phyloP scores from a whole-genome alignment of 1,140 invertebrate species.

The Bombus consobrinus region DNA sequence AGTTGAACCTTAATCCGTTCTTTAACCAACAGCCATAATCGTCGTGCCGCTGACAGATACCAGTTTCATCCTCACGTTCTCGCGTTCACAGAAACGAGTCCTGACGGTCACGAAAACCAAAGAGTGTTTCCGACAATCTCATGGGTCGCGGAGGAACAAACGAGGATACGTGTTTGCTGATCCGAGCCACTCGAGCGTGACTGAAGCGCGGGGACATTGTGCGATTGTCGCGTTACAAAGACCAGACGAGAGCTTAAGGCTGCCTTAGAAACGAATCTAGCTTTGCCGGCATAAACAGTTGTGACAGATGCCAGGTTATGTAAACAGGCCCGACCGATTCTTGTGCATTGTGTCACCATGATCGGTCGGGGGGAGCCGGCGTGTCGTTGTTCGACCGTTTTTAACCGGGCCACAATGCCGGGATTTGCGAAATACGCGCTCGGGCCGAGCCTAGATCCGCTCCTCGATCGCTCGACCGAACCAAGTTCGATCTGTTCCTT shows the following conservation, averaged over 20 bases:
- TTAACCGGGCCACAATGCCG: constrained; percentile 69
- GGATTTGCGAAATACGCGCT: constrained; percentile 73
- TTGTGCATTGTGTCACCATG: constrained; percentile 68
- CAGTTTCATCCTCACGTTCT: background rate
- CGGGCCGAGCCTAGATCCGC: background rate
- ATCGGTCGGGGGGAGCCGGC: constrained; percentile 31
- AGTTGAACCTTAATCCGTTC: background rate
- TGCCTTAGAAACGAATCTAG: constrained; percentile 63
- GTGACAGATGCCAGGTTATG: constrained; percentile 78
- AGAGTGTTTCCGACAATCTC: background rate
- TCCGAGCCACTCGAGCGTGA: constrained; percentile 69
- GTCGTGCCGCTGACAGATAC: background rate
- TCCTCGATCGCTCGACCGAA: background rate
- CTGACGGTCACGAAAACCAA: background rate
- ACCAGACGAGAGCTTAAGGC: constrained; percentile 62
- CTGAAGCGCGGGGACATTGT: constrained; percentile 50
- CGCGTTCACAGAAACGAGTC: background rate
- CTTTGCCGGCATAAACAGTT: constrained; percentile 74
- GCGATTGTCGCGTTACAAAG: constrained; percentile 69
- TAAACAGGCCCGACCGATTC: constrained; percentile 69
- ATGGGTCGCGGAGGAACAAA: constrained; percentile 40
- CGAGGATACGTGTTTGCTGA: constrained; percentile 65
- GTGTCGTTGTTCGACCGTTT: constrained; percentile 55
- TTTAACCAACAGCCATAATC: background rate
- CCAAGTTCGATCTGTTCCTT: constrained; percentile 13